phyloP scores from a whole-genome alignment of 2,113 vertebrate species.

The Osmerus eperlanus region DNA sequence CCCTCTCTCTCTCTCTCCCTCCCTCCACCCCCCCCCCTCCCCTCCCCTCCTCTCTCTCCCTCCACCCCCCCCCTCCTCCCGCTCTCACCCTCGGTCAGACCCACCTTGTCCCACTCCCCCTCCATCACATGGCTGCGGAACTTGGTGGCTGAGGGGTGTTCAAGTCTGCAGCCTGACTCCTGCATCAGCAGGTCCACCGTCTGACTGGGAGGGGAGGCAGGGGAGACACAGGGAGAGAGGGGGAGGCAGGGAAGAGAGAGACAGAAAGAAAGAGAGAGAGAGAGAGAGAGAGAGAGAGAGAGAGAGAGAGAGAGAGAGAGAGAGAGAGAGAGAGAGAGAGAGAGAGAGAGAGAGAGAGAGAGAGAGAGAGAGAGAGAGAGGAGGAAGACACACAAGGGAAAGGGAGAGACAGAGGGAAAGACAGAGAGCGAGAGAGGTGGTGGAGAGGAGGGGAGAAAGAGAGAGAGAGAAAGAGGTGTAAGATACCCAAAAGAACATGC shows the following conservation, averaged over 20 bases:
- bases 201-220: slow-evolving; percentile 80
- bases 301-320: not conserved
- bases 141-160: slow-evolving; percentile 97
- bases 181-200: slow-evolving; percentile 99
- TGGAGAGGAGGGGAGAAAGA: too few species aligned
- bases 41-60: too few species aligned
- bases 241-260: not conserved
- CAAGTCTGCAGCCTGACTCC: slow-evolving; percentile 99
- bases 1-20: too few species aligned
- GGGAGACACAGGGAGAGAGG: slow-evolving; percentile 18
- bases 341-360: not conserved
- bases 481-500: too few species aligned
- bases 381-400: not conserved
- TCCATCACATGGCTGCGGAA: slow-evolving; percentile 99
- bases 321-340: not conserved
- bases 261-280: not conserved
- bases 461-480: too few species aligned
- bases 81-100: slow-evolving; percentile 17
- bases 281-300: not conserved
- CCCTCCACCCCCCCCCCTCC: too few species aligned
- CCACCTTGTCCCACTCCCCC: slow-evolving; percentile 99
- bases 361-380: not conserved
- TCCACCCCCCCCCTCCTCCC: too few species aligned
- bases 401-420: not conserved
- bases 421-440: not conserved